phyloP scores from a whole-genome alignment of 2,797 vertebrate genomes.

The Chelidonichthys spinosus region DNA sequence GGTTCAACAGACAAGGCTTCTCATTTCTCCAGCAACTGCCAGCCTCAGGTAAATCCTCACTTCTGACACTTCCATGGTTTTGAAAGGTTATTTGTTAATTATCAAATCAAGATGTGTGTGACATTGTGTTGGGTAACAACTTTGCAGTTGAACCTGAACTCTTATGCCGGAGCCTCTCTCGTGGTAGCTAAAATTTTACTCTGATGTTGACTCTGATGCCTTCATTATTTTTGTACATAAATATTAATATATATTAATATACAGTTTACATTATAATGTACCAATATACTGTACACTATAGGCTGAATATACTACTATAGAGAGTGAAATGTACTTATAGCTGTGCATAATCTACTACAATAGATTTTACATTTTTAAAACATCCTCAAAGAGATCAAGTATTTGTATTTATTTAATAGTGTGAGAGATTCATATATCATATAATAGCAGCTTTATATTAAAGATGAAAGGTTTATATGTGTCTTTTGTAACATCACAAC shows the following conservation, averaged over 20 bases:
- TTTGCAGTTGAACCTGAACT: constrained; percentile 1
- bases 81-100: neutral
- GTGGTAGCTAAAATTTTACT: neutral
- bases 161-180: neutral
- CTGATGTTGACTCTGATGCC: neutral
- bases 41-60: constrained; percentile 73
- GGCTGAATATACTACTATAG: neutral
- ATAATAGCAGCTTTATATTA: neutral
- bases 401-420: neutral
- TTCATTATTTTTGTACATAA: constrained; percentile 17
- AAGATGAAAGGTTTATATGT: neutral
- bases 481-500: neutral
- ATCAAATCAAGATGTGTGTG: neutral
- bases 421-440: neutral
- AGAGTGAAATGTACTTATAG: neutral
- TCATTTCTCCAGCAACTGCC: constrained; percentile 44
- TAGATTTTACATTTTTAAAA: neutral
- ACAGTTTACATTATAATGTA: neutral
- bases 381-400: neutral
- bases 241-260: no score
- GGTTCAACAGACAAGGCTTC: constrained; percentile 55
- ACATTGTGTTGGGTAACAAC: neutral
- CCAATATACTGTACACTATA: neutral
- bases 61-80: neutral
- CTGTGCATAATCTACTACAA: neutral